Evolutionary conservation across 2,113 vertebrate genomes (phyloP).

Genomic region (Argyrosomus japonicus): DNA sequence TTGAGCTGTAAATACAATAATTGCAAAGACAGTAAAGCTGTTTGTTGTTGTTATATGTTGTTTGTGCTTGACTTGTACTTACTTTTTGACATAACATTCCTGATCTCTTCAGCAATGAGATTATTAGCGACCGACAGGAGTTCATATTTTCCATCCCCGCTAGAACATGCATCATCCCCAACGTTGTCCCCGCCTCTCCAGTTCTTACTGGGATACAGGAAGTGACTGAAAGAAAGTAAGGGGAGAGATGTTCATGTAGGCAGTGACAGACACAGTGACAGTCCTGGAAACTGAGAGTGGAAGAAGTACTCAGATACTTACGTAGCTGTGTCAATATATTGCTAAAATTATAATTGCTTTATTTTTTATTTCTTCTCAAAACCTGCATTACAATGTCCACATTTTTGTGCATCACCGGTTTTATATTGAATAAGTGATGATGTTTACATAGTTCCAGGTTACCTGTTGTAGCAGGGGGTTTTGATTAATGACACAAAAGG

Average conservation of each 20-base stretch:
- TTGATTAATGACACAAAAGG: no score
- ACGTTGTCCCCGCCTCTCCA: constrained; percentile 83
- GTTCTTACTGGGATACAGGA: constrained; percentile 91
- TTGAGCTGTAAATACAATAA: background rate
- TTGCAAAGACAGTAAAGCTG: background rate
- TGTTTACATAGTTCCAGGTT: no score
- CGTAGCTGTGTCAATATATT: no score
- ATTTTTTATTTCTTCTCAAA: no score
- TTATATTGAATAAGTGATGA: no score
- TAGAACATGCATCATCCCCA: constrained; percentile 87
- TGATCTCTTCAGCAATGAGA: constrained; percentile 91
- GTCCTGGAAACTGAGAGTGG: background rate
- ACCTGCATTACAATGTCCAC: no score
- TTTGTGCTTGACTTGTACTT: constrained; percentile 43
- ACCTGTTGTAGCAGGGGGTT: no score
- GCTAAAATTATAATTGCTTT: no score
- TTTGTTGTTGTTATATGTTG: background rate
- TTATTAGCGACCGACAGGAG: constrained; percentile 92
- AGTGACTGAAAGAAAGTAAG: constrained; percentile 83
- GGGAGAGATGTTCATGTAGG: background rate
- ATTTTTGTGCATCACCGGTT: no score
- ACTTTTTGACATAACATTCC: constrained; percentile 93
- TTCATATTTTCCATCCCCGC: constrained; percentile 96
- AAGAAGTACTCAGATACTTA: background rate
- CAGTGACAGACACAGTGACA: background rate